These are phyloP conservation scores for Koerneria pararmatus DNA, from an alignment of 2,888 invertebrate genomes.

Conservation along the genomic window DNA sequence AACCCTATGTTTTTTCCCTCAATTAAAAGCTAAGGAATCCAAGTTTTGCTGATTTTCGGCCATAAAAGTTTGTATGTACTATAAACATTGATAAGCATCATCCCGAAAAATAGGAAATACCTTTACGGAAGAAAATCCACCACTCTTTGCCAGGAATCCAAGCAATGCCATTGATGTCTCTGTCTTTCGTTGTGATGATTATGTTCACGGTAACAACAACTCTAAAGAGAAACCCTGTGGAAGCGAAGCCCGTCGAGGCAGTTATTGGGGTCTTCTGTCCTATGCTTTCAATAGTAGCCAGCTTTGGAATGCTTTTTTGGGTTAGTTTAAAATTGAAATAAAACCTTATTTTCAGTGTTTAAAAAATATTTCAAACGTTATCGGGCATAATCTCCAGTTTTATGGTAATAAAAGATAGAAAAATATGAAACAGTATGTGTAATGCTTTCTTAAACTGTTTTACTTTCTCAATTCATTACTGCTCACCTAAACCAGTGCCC, in stretches of 20 bases:
- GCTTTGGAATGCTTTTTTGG: constrained; percentile 58
- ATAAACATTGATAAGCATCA: too few relatives aligned
- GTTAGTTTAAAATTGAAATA: constrained; percentile 25
- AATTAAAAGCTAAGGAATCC: too few relatives aligned
- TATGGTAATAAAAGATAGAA: constrained; percentile 7
- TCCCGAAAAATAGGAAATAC: too few relatives aligned
- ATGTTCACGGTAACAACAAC: constrained; percentile 53
- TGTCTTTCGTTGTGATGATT: constrained; percentile 53
- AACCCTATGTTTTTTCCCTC: not conserved
- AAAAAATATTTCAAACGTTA: not conserved
- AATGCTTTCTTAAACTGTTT: too few relatives aligned
- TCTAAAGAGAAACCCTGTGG: constrained; percentile 41
- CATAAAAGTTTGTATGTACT: too few relatives aligned
- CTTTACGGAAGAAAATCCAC: too few relatives aligned
- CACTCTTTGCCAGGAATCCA: constrained; percentile 44
- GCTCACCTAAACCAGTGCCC: too few relatives aligned
- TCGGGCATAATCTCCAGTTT: too few relatives aligned
- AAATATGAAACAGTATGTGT: not conserved
- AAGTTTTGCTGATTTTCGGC: too few relatives aligned
- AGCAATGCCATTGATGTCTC: constrained; percentile 53
- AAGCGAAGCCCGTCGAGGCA: constrained; percentile 55
- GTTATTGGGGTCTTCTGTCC: constrained; percentile 57
- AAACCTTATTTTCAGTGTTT: not conserved
- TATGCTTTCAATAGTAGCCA: constrained; percentile 52
- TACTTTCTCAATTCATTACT: too few relatives aligned